These are phyloP conservation scores for Squalus acanthias DNA, from an alignment of 2,797 vertebrate species.

Conservation along the genomic window DNA sequence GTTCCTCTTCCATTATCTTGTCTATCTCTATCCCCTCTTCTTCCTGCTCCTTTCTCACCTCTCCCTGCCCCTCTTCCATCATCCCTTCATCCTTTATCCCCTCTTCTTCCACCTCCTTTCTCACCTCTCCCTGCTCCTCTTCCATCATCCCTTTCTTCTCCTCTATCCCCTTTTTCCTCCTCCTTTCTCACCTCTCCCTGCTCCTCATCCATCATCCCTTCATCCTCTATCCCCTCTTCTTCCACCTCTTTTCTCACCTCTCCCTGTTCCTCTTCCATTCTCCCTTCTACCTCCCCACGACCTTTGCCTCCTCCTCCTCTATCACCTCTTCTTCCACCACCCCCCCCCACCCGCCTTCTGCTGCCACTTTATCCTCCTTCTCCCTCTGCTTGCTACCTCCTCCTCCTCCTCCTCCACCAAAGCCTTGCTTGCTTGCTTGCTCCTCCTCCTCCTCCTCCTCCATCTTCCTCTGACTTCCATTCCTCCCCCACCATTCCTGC, in stretches of 20 bases:
- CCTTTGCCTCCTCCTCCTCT: too few species aligned
- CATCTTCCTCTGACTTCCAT: conserved; percentile 39
- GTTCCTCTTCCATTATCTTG: not conserved
- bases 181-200: not conserved
- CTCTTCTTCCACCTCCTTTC: not conserved
- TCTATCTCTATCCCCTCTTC: not conserved
- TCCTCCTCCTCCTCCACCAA: too few species aligned
- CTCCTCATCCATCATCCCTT: not conserved
- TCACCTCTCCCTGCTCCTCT: too few species aligned
- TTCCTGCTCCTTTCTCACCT: not conserved
- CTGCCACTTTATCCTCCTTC: too few species aligned
- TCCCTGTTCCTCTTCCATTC: not conserved
- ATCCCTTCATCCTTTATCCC: not conserved
- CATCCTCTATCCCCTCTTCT: not conserved
- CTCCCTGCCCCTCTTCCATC: not conserved
- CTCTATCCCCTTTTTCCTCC: not conserved
- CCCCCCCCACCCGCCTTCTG: too few species aligned
- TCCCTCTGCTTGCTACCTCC: too few species aligned
- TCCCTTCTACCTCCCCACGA: not conserved
- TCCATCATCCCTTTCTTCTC: too few species aligned
- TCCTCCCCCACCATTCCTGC: not conserved
- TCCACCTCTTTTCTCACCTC: not conserved
- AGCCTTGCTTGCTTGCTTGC: too few species aligned
- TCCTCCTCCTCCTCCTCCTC: too few species aligned
- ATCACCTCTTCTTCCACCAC: too few species aligned